Percentiles rank a stretch among this genome's conserved stretches.
Evolutionary conservation across 2,888 invertebrate species (phyloP).

Genomic region (Nomada ruficornis): DNA sequence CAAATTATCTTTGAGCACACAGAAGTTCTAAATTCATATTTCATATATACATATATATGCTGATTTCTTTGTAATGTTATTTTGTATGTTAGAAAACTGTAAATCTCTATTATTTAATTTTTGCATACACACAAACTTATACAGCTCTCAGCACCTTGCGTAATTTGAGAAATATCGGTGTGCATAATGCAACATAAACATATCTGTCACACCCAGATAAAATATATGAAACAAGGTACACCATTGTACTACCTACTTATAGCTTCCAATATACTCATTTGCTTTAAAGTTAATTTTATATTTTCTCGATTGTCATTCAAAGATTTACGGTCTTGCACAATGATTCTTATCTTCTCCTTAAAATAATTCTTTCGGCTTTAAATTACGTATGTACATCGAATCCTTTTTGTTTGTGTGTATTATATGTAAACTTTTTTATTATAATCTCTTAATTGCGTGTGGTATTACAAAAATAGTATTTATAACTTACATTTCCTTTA

Average conservation of each 20-base stretch:
- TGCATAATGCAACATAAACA: slow-evolving; percentile 41
- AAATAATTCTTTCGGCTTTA: slow-evolving; percentile 30
- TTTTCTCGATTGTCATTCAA: slow-evolving; percentile 53
- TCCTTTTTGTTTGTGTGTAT: no score
- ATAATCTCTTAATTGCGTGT: not conserved
- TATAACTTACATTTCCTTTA: not conserved
- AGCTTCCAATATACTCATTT: slow-evolving; percentile 51
- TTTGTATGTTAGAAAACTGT: slow-evolving; percentile 17
- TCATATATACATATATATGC: slow-evolving; percentile 10
- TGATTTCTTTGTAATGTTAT: slow-evolving; percentile 17
- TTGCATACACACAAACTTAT: slow-evolving; percentile 14
- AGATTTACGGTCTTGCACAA: slow-evolving; percentile 31
- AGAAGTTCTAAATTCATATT: slow-evolving; percentile 18
- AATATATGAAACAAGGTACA: slow-evolving; percentile 31
- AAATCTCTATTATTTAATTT: slow-evolving; percentile 44
- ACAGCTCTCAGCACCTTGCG: slow-evolving; percentile 15
- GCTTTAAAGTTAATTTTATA: slow-evolving; percentile 52
- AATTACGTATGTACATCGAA: not conserved
- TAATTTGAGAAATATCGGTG: slow-evolving; percentile 42
- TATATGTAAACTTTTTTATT: not conserved
- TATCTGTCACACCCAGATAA: slow-evolving; percentile 32
- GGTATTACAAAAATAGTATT: not conserved
- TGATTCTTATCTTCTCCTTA: slow-evolving; percentile 38
- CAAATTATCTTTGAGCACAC: slow-evolving; percentile 4
- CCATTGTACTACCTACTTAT: slow-evolving; percentile 40